phyloP scores from a whole-genome alignment of 2,797 vertebrate genomes.

The Anolis apletophallus region DNA sequence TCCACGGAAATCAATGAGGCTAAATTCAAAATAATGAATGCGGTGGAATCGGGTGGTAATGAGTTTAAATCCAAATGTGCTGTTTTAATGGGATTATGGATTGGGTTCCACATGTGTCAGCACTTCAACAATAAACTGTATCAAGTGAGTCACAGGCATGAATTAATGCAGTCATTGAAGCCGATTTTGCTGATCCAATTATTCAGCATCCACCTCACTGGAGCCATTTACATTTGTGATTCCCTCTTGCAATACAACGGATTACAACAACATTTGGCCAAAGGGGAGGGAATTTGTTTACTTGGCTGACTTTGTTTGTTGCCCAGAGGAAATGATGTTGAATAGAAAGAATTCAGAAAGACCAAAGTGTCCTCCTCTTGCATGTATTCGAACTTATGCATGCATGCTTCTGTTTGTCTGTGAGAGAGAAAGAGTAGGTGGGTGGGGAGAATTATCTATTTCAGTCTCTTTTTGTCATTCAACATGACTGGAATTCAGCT shows the following conservation, averaged over 20 bases:
- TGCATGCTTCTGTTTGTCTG: background rate
- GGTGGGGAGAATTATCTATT: background rate
- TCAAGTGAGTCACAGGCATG: constrained; percentile 64
- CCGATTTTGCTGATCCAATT: constrained; percentile 59
- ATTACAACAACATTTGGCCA: constrained; percentile 50
- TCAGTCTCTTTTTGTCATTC: constrained; percentile 44
- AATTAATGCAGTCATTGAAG: constrained; percentile 57
- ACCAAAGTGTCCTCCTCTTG: constrained; percentile 20
- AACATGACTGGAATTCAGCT: constrained; percentile 18
- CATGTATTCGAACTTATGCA: constrained; percentile 15
- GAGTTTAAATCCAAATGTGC: constrained; percentile 15
- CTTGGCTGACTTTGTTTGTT: background rate
- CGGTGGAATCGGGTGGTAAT: background rate
- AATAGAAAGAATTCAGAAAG: constrained; percentile 26
- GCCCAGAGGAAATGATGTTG: background rate
- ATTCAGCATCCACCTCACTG: constrained; percentile 61
- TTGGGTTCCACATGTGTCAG: constrained; percentile 42
- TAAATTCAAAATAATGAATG: constrained; percentile 11
- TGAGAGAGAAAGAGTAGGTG: background rate
- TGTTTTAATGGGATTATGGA: constrained; percentile 14
- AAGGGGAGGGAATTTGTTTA: constrained; percentile 26
- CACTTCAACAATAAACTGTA: constrained; percentile 50
- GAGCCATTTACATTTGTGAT: constrained; percentile 60
- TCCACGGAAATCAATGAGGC: background rate
- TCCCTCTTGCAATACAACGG: constrained; percentile 40